Evolutionary conservation across 2,113 vertebrate genomes (phyloP).

Genomic region (Percina caprodes): DNA sequence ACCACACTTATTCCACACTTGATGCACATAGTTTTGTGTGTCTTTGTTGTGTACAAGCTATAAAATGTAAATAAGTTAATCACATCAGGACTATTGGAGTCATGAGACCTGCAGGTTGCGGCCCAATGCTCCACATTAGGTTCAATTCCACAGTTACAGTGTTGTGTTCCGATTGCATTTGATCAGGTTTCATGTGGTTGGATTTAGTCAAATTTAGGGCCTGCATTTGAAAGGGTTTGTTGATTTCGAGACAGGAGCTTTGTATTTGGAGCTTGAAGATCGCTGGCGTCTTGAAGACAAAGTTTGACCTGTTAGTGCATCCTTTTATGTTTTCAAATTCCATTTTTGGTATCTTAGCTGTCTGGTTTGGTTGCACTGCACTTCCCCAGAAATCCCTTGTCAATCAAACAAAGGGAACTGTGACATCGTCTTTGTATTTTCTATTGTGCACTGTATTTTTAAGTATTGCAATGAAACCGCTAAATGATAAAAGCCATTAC

Average conservation of each 20-base stretch:
- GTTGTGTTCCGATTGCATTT: conserved; percentile 23
- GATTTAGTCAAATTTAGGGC: conserved; percentile 18
- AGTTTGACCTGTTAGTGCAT: neutral
- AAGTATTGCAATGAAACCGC: neutral
- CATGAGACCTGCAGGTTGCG: conserved; percentile 40
- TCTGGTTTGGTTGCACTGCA: neutral
- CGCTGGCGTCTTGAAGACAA: neutral
- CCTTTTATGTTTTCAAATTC: neutral
- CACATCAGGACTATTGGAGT: conserved; percentile 23
- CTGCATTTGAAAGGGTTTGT: neutral
- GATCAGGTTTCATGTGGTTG: conserved; percentile 36
- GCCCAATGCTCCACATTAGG: conserved; percentile 30
- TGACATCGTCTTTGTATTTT: neutral
- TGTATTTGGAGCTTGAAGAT: neutral
- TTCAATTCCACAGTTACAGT: conserved; percentile 26
- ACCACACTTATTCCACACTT: neutral
- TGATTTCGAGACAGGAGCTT: conserved; percentile 6
- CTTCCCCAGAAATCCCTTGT: neutral
- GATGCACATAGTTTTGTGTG: neutral
- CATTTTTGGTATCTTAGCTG: neutral
- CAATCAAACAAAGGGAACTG: neutral
- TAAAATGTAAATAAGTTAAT: conserved; percentile 25
- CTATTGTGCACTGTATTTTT: neutral
- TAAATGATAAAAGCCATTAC: neutral
- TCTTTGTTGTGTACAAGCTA: conserved; percentile 19